Percentiles rank a stretch among this genome's conserved stretches.
Conservation (phyloP, 2,888 invertebrate species). For the Lasioglossum morio region DNA sequence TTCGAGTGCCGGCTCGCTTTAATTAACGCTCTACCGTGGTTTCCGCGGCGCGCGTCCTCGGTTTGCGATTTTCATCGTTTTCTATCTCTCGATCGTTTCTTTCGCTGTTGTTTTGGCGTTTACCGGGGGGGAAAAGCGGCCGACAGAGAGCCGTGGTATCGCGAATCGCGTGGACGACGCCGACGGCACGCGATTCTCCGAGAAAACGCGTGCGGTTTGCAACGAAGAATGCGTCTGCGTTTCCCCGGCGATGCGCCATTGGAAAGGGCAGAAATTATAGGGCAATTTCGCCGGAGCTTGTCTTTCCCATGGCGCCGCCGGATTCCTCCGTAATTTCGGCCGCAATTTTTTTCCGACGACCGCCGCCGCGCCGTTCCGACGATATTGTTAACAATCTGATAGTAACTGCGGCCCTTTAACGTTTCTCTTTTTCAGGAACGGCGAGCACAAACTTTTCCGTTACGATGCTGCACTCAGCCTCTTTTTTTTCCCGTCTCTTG, state of each 20-base stretch:
- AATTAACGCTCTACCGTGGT: slow-evolving; percentile 30
- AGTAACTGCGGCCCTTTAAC: neutral
- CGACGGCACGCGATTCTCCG: slow-evolving; percentile 26
- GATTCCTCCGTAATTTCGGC: slow-evolving; percentile 52
- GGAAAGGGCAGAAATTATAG: slow-evolving; percentile 57
- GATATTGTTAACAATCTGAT: slow-evolving; percentile 16
- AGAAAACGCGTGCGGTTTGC: slow-evolving; percentile 35
- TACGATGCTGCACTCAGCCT: neutral
- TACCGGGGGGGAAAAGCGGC: slow-evolving; percentile 1
- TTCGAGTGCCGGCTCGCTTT: slow-evolving; percentile 7
- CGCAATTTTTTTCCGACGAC: slow-evolving; percentile 21
- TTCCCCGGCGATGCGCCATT: slow-evolving; percentile 21
- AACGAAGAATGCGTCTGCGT: slow-evolving; percentile 30
- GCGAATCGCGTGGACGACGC: slow-evolving; percentile 8
- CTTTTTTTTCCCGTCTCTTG: neutral
- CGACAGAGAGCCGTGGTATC: slow-evolving; percentile 4
- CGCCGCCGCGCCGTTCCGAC: slow-evolving; percentile 8
- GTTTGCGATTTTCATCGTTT: slow-evolving; percentile 15
- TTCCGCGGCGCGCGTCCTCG: neutral
- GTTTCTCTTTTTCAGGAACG: neutral
- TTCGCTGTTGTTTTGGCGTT: neutral
- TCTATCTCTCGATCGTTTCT: neutral
- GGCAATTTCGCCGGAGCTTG: slow-evolving; percentile 48
- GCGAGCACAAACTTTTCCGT: neutral
- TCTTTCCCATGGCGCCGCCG: slow-evolving; percentile 51